These are phyloP conservation scores for Prinia subflava DNA, from an alignment of 2,113 vertebrate species.

Conservation along the genomic window DNA sequence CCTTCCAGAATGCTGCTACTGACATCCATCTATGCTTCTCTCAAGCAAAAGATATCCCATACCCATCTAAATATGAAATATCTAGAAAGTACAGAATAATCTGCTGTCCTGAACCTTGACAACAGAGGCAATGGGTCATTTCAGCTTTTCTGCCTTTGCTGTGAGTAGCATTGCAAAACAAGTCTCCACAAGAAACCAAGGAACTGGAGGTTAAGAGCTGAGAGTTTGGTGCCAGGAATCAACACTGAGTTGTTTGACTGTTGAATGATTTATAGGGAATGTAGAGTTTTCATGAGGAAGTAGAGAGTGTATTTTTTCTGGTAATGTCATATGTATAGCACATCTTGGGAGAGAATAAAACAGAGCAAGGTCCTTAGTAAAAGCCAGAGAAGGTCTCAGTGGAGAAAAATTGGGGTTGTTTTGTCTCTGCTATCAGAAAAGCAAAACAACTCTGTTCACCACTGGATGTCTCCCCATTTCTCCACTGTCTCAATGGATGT, in stretches of 20 bases:
- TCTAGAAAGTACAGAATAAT: not conserved
- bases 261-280: not conserved
- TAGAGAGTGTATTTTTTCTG: not conserved
- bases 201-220: not conserved
- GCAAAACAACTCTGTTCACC: not conserved
- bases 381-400: not conserved
- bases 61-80: not conserved
- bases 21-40: not conserved
- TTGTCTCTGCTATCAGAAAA: not conserved
- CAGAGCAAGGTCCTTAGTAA: not conserved
- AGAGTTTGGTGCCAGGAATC: not conserved
- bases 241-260: not conserved
- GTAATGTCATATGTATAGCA: not conserved
- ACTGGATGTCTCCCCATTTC: not conserved
- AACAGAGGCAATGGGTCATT: not conserved
- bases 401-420: not conserved
- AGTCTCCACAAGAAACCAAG: not conserved
- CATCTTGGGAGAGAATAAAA: not conserved
- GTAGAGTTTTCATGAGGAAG: not conserved
- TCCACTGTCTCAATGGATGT: not conserved
- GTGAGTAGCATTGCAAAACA: not conserved
- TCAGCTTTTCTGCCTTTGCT: not conserved
- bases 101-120: not conserved
- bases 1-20: not conserved
- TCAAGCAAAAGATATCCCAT: accelerated